Evolutionary conservation across 2,888 invertebrate species (phyloP).

Genomic region (Tipula confusa): DNA sequence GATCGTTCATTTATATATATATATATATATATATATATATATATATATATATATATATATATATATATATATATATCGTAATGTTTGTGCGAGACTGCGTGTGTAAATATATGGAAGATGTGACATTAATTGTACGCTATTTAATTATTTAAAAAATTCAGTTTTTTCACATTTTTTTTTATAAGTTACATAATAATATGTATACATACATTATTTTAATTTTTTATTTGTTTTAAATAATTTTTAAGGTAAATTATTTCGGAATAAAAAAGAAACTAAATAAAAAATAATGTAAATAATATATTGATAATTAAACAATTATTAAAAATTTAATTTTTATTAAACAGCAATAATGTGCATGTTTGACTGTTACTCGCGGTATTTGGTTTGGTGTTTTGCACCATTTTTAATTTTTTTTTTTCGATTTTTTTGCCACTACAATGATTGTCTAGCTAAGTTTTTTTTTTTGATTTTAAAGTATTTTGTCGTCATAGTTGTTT

Average conservation of each 20-base stretch:
- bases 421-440: not conserved
- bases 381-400: not conserved
- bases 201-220: not conserved
- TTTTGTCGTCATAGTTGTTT: not conserved
- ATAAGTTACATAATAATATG: not conserved
- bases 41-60: not conserved
- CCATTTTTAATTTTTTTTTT: not conserved
- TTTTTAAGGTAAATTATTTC: not conserved
- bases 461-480: not conserved
- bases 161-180: not conserved
- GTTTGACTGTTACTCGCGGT: not conserved
- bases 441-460: constrained; percentile 5
- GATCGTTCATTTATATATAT: not conserved
- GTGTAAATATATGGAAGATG: not conserved
- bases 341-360: not conserved
- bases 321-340: not conserved
- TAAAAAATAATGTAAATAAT: not conserved
- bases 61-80: not conserved
- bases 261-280: not conserved
- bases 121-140: not conserved
- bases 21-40: not conserved
- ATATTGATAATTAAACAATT: not conserved
- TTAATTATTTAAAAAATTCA: not conserved
- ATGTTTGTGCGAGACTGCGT: too few species aligned
- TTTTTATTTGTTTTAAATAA: not conserved